Percentiles rank a stretch among this genome's conserved stretches.
Evolutionary conservation across 2,888 invertebrate species (phyloP).

Genomic region (Silvanus unidentatus): DNA sequence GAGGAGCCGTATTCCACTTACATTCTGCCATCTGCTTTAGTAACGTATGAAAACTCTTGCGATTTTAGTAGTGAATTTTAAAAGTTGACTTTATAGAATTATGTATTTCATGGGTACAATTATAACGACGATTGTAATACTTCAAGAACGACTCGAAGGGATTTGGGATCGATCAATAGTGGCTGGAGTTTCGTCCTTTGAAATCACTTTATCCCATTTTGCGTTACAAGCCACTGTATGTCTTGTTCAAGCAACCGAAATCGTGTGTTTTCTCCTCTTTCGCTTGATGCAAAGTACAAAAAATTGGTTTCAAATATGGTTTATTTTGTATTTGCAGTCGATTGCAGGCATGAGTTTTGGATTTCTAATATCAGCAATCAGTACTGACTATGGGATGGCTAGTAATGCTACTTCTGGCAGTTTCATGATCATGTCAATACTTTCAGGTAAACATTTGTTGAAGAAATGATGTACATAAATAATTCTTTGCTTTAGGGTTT

Average conservation of each 20-base stretch:
- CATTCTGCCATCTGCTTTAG: slow-evolving; percentile 78
- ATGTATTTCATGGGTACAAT: slow-evolving; percentile 81
- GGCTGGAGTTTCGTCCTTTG: slow-evolving; percentile 74
- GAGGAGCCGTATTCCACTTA: slow-evolving; percentile 70
- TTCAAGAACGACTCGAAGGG: slow-evolving; percentile 74
- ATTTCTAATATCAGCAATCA: slow-evolving; percentile 74
- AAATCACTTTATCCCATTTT: slow-evolving; percentile 78
- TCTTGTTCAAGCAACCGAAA: slow-evolving; percentile 58
- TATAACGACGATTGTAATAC: slow-evolving; percentile 75
- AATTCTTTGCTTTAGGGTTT: not conserved
- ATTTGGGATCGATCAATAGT: slow-evolving; percentile 83
- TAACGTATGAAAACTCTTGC: slow-evolving; percentile 58
- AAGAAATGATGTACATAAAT: not conserved
- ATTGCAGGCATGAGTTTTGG: slow-evolving; percentile 84
- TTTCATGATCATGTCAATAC: slow-evolving; percentile 82
- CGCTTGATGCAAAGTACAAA: slow-evolving; percentile 59
- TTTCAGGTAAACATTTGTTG: slow-evolving; percentile 60
- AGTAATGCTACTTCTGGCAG: slow-evolving; percentile 83
- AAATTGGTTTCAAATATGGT: slow-evolving; percentile 54
- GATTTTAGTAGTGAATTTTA: not conserved
- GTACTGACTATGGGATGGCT: slow-evolving; percentile 70
- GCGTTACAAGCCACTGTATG: slow-evolving; percentile 69
- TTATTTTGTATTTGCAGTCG: slow-evolving; percentile 65
- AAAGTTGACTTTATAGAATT: slow-evolving; percentile 61
- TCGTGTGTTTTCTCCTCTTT: slow-evolving; percentile 58